Conservation (phyloP, 2,797 vertebrate genomes). For the Labeo calbasu region DNA sequence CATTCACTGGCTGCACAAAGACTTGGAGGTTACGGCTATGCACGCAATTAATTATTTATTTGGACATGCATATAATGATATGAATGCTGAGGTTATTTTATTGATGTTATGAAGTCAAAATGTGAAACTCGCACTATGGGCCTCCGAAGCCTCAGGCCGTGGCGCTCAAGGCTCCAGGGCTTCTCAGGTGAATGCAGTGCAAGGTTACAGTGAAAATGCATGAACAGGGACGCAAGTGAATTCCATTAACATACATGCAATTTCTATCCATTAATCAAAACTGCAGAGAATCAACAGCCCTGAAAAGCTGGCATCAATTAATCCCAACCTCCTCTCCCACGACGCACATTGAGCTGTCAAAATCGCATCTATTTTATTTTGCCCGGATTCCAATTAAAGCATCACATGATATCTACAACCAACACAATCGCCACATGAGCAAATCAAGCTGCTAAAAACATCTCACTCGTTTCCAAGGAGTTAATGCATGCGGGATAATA, state of each 20-base stretch:
- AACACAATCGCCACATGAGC: constrained; percentile 53
- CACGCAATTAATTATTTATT: constrained; percentile 37
- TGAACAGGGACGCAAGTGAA: neutral
- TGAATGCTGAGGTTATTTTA: constrained; percentile 10
- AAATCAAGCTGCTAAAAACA: constrained; percentile 58
- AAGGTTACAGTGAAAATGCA: neutral
- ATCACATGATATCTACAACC: constrained; percentile 27
- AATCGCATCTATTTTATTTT: constrained; percentile 48
- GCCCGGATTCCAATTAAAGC: constrained; percentile 43
- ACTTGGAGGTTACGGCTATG: constrained; percentile 12
- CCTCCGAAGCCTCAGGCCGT: neutral
- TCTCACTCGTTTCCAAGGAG: constrained; percentile 47
- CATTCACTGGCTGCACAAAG: constrained; percentile 1
- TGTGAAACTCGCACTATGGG: neutral
- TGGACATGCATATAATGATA: constrained; percentile 1
- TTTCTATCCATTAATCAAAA: constrained; percentile 48
- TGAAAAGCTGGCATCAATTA: constrained; percentile 47
- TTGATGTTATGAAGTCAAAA: constrained; percentile 10
- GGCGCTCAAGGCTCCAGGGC: neutral
- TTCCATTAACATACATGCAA: constrained; percentile 40
- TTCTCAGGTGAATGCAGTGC: constrained; percentile 5
- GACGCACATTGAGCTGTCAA: constrained; percentile 50
- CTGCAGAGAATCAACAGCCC: constrained; percentile 35
- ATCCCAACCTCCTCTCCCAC: constrained; percentile 26
- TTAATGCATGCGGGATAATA: constrained; percentile 20